These are phyloP conservation scores for Leptosomus discolor DNA, from an alignment of 2,113 vertebrate genomes.

Conservation along the genomic window DNA sequence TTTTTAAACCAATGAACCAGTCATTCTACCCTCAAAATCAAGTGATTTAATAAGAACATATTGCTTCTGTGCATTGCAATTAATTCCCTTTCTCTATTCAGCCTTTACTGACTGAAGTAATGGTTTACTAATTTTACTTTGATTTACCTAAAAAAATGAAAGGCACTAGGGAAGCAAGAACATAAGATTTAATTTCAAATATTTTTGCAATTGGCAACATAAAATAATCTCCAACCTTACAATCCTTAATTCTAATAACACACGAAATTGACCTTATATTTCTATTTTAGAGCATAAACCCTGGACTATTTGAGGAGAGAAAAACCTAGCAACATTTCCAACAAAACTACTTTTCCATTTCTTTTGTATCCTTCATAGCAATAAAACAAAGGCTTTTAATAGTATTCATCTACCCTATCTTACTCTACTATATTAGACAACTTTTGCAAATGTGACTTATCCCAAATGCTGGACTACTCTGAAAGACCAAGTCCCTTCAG, in stretches of 20 bases:
- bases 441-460: not conserved
- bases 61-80: not conserved
- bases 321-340: not conserved
- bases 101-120: not conserved
- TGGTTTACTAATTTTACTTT: not conserved
- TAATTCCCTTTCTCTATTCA: not conserved
- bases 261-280: not conserved
- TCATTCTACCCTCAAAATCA: not conserved
- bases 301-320: not conserved
- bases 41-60: not conserved
- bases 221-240: not conserved
- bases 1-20: conserved; percentile 47
- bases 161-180: not conserved
- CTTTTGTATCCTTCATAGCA: not conserved
- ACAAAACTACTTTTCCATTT: too few species aligned
- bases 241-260: not conserved
- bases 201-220: not conserved
- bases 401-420: not conserved
- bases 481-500: not conserved
- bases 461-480: not conserved
- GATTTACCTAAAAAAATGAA: not conserved
- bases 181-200: not conserved
- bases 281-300: not conserved
- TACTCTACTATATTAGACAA: not conserved
- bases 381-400: not conserved